Conservation (phyloP, 2,113 vertebrate species). For the Solenodon paradoxus region DNA sequence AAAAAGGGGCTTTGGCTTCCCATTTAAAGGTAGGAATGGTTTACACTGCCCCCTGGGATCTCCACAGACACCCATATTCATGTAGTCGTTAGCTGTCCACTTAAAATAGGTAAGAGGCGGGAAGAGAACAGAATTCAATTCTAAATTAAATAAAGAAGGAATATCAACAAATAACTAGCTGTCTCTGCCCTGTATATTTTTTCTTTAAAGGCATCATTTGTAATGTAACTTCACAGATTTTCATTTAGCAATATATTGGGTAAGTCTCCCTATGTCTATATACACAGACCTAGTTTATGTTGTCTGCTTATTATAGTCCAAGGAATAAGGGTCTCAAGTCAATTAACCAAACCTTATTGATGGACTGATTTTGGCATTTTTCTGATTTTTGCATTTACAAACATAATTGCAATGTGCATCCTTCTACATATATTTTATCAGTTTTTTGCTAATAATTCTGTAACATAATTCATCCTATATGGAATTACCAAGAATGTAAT, state of each 20-base stretch:
- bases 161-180: not conserved
- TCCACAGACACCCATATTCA: not conserved
- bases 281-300: not conserved
- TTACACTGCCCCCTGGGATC: not conserved
- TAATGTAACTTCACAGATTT: not conserved
- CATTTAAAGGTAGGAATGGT: too few species aligned
- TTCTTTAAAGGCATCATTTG: not conserved
- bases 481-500: not conserved
- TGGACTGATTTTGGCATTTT: not conserved
- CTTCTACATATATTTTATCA: not conserved
- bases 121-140: not conserved
- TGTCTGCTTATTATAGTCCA: not conserved
- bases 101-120: not conserved
- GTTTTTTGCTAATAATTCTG: not conserved
- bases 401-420: not conserved
- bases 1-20: not conserved
- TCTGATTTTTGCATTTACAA: not conserved
- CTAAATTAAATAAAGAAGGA: not conserved
- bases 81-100: not conserved
- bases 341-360: not conserved
- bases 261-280: not conserved
- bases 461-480: not conserved
- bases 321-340: not conserved
- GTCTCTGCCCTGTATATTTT: not conserved
- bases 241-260: not conserved